Conservation (phyloP, 2,113 vertebrate species). For the Monopterus albus region DNA sequence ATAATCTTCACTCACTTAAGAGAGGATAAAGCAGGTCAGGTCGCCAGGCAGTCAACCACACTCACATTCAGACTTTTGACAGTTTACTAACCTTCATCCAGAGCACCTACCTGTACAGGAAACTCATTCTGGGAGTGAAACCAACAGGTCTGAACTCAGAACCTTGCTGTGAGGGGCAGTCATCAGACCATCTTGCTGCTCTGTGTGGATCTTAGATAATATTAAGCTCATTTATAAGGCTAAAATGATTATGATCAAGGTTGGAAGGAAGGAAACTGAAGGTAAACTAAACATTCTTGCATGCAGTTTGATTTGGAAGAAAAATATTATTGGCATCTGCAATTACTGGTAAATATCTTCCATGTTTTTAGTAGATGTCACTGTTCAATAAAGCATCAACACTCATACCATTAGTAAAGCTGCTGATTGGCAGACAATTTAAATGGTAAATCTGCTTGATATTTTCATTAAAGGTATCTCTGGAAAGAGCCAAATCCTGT, state of each 20-base stretch:
- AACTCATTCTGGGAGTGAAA: too few relatives aligned
- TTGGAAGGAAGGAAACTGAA: background rate
- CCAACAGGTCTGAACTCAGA: too few relatives aligned
- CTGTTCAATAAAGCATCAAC: slow-evolving; percentile 4
- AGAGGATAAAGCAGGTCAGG: too few relatives aligned
- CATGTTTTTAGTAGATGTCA: slow-evolving; percentile 58
- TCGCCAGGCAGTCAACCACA: background rate
- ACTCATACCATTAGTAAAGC: background rate
- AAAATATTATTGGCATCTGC: background rate
- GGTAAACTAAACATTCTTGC: too few relatives aligned
- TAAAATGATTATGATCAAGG: background rate
- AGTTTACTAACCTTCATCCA: too few relatives aligned
- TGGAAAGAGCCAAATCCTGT: slow-evolving; percentile 99
- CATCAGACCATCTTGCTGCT: background rate
- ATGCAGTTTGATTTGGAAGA: background rate
- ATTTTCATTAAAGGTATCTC: slow-evolving; percentile 89
- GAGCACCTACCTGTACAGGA: too few relatives aligned
- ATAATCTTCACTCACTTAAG: too few relatives aligned
- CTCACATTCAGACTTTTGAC: too few relatives aligned
- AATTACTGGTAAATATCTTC: background rate
- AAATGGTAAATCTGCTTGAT: slow-evolving; percentile 1
- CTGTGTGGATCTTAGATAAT: too few relatives aligned
- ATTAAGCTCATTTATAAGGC: background rate
- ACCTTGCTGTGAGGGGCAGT: too few relatives aligned
- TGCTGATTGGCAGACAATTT: background rate